These are phyloP conservation scores for Clarias pachynema DNA, from an alignment of 2,797 vertebrate genomes.

Conservation along the genomic window DNA sequence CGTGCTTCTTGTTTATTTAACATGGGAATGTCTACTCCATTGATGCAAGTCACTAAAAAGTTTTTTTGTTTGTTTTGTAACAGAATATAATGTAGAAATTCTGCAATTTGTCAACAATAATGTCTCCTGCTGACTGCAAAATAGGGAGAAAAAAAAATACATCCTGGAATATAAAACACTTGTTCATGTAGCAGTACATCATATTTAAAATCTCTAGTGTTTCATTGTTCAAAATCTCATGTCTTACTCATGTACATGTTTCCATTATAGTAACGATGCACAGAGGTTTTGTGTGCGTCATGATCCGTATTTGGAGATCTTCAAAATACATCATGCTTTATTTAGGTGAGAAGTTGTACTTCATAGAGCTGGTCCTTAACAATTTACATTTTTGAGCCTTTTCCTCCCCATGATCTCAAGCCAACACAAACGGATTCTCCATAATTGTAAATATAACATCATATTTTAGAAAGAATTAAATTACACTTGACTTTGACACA, in stretches of 20 bases:
- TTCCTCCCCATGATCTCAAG: neutral
- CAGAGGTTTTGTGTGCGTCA: neutral
- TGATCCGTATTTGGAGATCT: neutral
- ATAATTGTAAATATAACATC: neutral
- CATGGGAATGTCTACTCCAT: slow-evolving; percentile 52
- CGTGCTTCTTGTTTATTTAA: slow-evolving; percentile 35
- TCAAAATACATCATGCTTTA: neutral
- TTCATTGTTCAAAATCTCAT: neutral
- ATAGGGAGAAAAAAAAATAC: neutral
- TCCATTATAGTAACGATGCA: neutral
- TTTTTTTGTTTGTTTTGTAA: neutral
- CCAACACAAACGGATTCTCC: neutral
- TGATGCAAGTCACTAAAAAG: slow-evolving; percentile 34
- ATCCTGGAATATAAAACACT: slow-evolving; percentile 28
- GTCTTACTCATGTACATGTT: neutral
- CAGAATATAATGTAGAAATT: slow-evolving; percentile 16
- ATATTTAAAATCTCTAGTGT: slow-evolving; percentile 29
- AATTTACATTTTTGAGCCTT: neutral
- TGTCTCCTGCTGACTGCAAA: neutral
- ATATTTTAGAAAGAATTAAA: neutral
- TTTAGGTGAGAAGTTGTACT: neutral
- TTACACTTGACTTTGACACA: neutral
- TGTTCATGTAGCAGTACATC: slow-evolving; percentile 15
- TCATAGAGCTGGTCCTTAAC: neutral
- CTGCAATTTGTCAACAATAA: neutral